A percentile compares a stretch with the other conserved stretches of the same genome.
These are phyloP conservation scores for Lottia scabra DNA, from an alignment of 2,888 invertebrate species.

Conservation along the genomic window DNA sequence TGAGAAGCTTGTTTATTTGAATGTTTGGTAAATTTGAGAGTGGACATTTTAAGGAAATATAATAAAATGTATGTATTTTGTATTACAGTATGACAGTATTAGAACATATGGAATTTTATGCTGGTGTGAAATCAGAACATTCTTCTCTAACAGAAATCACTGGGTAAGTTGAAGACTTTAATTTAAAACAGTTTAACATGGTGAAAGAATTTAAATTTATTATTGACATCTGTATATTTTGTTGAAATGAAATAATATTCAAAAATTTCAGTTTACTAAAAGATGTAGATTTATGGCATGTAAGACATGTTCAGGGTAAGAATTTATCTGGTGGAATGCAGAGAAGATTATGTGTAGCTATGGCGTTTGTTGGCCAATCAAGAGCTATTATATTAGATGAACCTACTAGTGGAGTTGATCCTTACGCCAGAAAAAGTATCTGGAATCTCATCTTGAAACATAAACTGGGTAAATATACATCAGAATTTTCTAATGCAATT, in stretches of 20 bases:
- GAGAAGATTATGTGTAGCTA: constrained; percentile 69
- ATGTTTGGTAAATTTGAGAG: neutral
- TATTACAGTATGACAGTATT: constrained; percentile 66
- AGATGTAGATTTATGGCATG: constrained; percentile 61
- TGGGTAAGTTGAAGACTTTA: too few species aligned
- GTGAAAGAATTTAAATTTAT: too few species aligned
- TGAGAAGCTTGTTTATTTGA: neutral
- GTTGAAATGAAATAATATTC: too few species aligned
- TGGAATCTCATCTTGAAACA: constrained; percentile 69
- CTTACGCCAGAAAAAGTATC: constrained; percentile 67
- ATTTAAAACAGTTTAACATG: too few species aligned
- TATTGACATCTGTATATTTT: too few species aligned
- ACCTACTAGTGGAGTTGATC: constrained; percentile 69
- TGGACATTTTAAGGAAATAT: neutral
- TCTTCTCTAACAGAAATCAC: constrained; percentile 44
- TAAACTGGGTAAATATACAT: constrained; percentile 47
- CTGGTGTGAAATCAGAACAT: constrained; percentile 58
- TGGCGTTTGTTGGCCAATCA: constrained; percentile 70
- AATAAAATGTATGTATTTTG: neutral
- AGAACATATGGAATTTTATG: constrained; percentile 69
- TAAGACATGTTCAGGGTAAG: constrained; percentile 55
- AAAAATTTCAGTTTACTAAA: constrained; percentile 52
- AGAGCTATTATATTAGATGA: constrained; percentile 69
- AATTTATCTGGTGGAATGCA: constrained; percentile 69
- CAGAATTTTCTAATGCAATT: too few species aligned